Base-by-base conservation (phyloP, 2,888 invertebrate genomes). In the Cabera pusaria region DNA sequence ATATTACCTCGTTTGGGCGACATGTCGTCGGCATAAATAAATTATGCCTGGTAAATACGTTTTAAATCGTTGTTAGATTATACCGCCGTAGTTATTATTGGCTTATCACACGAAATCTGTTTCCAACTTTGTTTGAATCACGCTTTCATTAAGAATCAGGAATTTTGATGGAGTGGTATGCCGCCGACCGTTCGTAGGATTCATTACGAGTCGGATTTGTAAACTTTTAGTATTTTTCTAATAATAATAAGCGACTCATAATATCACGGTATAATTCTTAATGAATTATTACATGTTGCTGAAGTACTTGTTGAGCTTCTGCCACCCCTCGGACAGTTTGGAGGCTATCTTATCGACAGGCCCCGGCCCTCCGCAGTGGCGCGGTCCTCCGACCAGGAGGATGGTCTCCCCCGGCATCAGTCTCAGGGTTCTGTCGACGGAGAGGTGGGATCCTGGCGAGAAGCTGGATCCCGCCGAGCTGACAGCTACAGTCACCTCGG, bases 221-320 rank as follows among this genome's bases (percentile, higher is more conserved):
- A n/a, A n/a, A n/a, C n/a, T n/a, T n/a, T n/a, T n/a, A n/a, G n/a
- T n/a, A n/a, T n/a, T n/a, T n/a, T n/a, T n/a, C n/a, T n/a, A n/a
- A n/a, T n/a, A n/a, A n/a, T n/a, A n/a, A n/a, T n/a, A n/a, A n/a
- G n/a, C n/a, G 5, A 12, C n/a, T 11, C 19, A 24, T 33, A 18
- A 18, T 19, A 5, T 9, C 6, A 6, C 9, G 3, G 14, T 14
- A 14, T 14, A 14, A 14, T 14, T 14, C 14, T 14, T 4, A 12
- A 10, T 1, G 2, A 8, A 2, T 7, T 25, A 26, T 23, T 46
- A 52, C 9, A 39, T 49, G 42, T 64, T 74, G 41, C 70, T 72
- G 34, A 89, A 87, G 56, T 87, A 88, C 60, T 86, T 87, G 60
- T 86, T 88, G 41, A 89, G 54, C 52, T 85, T 89, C 59, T 87